Evolutionary conservation across 2,888 invertebrate species (phyloP), one percentile per base, ranked within the genome.

Genomic region (Ernsta delagoae): DNA sequence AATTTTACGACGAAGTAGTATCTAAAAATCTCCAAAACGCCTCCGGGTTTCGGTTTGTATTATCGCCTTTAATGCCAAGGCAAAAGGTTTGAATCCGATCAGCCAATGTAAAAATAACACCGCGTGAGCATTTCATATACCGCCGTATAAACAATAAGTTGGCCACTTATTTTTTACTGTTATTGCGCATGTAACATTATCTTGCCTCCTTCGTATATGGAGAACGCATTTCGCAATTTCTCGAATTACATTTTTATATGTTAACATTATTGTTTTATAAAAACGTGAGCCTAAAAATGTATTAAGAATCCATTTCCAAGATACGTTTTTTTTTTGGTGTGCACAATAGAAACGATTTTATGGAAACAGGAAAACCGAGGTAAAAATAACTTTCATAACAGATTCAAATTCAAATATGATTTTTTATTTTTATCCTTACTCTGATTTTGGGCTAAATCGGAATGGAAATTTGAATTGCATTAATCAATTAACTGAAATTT

Each of bases 91-190:
- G 48, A 36, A 48, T 62, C 62, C 48, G 56, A 39, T 3, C 39
- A 11, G 31, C 24, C 31, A 11, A 4, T 36, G 3, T 11, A n/a
- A 50, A 39, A 68, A 62, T 50, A 62, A 54, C 53, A 39, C 62
- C 39, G 41, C 16, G n/a, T 53, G 43, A 4, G 43, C 24, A 57
- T 68, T 57, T 56, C 56, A 53, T 62, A 68, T 57, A 63, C 68
- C 56, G 68, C 16, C 2, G 12, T 68, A 63, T 68, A 68, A 68
- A 63, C 68, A 68, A 68, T 68, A 68, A 63, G 62, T 57, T 68
- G 50, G 45, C 48, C 57, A 62, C 57, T 68, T 68, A 68, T 68
- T 62, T 68, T 68, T 68, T 68, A 68, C 50, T 62, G 57, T 68
- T 68, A 68, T 68, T 62, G 68, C 62, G 12, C 11, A 34, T 50